Evolutionary conservation across 2,888 invertebrate genomes (phyloP).

Genomic region (Micropterix aruncella): DNA sequence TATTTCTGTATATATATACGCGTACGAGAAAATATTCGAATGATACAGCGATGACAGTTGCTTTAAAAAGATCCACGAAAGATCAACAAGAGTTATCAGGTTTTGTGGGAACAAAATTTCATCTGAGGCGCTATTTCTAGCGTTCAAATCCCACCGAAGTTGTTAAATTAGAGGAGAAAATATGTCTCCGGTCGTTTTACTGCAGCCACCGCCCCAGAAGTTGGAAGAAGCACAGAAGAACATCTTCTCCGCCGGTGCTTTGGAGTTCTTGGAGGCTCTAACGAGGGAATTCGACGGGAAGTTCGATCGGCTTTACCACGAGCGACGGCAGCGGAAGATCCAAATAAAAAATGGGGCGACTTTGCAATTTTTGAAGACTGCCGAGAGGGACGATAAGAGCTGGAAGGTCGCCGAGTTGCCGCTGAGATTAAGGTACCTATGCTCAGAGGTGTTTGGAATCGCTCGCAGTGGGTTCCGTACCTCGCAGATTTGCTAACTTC

Average conservation of each 20-base stretch:
- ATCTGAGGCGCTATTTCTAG: no score
- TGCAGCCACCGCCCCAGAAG: slow-evolving; percentile 37
- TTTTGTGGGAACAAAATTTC: no score
- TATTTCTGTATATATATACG: no score
- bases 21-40: no score
- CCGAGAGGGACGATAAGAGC: slow-evolving; percentile 24
- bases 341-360: slow-evolving; percentile 17
- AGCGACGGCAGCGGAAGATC: slow-evolving; percentile 24
- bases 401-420: slow-evolving; percentile 49
- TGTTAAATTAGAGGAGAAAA: slow-evolving; percentile 3
- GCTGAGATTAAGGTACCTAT: slow-evolving; percentile 33
- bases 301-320: slow-evolving; percentile 31
- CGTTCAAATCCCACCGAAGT: no score
- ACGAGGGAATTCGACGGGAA: slow-evolving; percentile 32
- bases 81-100: no score
- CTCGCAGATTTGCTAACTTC: no score
- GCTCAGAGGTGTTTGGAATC: no score
- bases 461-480: no score
- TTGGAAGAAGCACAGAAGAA: slow-evolving; percentile 36
- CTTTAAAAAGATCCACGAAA: no score
- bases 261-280: slow-evolving; percentile 39
- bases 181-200: slow-evolving; percentile 23
- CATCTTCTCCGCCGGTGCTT: slow-evolving; percentile 40
- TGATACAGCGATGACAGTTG: no score
- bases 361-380: slow-evolving; percentile 29